A percentile compares a stretch with the other conserved stretches of the same genome.
These are phyloP conservation scores for Stercorarius parasiticus DNA, from an alignment of 2,113 vertebrate genomes.

Conservation along the genomic window DNA sequence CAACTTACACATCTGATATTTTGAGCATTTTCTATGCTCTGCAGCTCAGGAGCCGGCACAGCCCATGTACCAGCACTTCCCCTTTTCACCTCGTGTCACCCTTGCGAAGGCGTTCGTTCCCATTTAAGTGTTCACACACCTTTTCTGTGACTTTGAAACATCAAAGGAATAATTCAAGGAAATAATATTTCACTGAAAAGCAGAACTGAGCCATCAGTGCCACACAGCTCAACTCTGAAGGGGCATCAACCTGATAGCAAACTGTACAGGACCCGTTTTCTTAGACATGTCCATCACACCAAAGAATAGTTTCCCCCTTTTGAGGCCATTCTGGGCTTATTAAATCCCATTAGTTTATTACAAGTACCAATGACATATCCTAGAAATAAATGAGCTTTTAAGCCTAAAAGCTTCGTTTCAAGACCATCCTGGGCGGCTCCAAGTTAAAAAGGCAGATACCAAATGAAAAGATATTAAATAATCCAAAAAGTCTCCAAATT, in stretches of 20 bases:
- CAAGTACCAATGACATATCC: background rate
- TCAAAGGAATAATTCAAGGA: background rate
- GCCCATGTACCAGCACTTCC: background rate
- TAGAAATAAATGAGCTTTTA: background rate
- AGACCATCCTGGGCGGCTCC: background rate
- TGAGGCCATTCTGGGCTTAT: background rate
- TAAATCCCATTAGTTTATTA: background rate
- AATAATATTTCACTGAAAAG: background rate
- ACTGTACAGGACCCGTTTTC: background rate
- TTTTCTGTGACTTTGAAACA: background rate
- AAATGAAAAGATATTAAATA: background rate
- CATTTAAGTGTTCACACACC: background rate
- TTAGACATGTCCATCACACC: background rate
- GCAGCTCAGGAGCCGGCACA: background rate
- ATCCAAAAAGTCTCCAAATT: conserved; percentile 55
- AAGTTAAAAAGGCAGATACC: background rate
- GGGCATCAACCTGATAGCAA: background rate
- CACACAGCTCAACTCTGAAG: background rate
- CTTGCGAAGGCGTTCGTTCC: background rate
- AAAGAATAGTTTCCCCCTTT: background rate
- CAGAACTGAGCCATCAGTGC: background rate
- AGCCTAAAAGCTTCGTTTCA: background rate
- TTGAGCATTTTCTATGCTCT: conserved; percentile 5
- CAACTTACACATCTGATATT: conserved; percentile 6
- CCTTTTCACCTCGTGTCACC: background rate